Percentiles rank a stretch among this genome's conserved stretches.
Evolutionary conservation across 35 echinoderm and acorn worm species (phyloP).

Genomic region (Stichopus chloronotus): DNA sequence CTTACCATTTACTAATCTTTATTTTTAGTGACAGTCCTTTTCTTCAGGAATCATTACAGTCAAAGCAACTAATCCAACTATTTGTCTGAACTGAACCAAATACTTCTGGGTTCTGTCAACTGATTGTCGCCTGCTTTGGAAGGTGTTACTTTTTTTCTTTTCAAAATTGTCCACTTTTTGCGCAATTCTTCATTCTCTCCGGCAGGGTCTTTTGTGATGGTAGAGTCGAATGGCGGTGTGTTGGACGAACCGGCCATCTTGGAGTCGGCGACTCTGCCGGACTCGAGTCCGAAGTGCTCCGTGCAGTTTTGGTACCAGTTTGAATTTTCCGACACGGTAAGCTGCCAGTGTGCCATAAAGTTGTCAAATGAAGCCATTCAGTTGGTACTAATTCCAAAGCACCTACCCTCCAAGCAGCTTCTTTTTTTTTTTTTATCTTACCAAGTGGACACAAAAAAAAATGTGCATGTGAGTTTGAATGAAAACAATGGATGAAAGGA

Average conservation of each 20-base stretch:
- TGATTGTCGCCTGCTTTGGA: no score
- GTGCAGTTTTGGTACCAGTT: slow-evolving; percentile 61
- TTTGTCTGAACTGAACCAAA: no score
- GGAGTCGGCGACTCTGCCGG: slow-evolving; percentile 38
- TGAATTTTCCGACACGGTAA: slow-evolving; percentile 10
- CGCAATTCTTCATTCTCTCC: no score
- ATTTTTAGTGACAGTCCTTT: no score
- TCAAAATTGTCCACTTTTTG: no score
- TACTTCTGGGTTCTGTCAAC: no score
- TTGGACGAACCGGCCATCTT: slow-evolving; percentile 56
- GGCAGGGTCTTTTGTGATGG: not conserved
- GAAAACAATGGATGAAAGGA: no score
- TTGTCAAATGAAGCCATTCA: not conserved
- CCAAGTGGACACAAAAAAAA: no score
- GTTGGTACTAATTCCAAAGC: not conserved
- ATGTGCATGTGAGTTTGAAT: no score
- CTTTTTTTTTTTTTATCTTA: not conserved
- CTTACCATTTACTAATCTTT: not conserved
- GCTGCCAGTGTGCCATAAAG: not conserved
- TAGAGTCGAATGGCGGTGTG: slow-evolving; percentile 37
- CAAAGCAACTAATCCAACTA: no score
- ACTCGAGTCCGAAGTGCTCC: slow-evolving; percentile 36
- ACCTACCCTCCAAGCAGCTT: not conserved
- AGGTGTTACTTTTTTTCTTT: no score
- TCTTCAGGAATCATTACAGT: no score